Percentiles rank a stretch among this genome's conserved stretches.
These are phyloP conservation scores for Rattus norvegicus DNA, from an alignment of 2,113 vertebrate genomes.

Conservation along the genomic window DNA sequence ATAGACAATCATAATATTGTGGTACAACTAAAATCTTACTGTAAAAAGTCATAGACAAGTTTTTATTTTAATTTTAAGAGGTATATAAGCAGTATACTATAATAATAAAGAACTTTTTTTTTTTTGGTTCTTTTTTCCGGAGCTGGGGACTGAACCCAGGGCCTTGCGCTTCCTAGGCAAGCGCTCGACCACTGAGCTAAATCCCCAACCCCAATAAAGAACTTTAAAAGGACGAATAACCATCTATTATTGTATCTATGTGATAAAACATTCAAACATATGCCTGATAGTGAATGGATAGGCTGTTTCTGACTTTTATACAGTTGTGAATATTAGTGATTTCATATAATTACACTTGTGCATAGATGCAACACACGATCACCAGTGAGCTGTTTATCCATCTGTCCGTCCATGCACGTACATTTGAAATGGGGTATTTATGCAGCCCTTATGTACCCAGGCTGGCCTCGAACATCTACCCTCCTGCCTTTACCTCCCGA, in stretches of 20 bases:
- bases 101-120: background rate
- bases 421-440: background rate
- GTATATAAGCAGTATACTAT: background rate
- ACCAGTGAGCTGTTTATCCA: background rate
- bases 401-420: background rate
- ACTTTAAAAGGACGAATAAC: constrained; percentile 6
- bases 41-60: background rate
- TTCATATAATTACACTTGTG: background rate
- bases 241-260: background rate
- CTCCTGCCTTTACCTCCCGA: background rate
- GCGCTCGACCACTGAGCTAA: no score
- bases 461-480: background rate
- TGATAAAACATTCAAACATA: constrained; percentile 33
- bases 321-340: constrained; percentile 20
- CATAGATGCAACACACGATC: background rate
- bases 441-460: background rate
- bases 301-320: constrained; percentile 27
- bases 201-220: no score
- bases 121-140: no score
- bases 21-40: constrained; percentile 25
- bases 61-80: constrained; percentile 24
- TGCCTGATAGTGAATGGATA: background rate
- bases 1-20: background rate
- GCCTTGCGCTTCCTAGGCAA: no score
- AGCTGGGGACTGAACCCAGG: no score